These are phyloP conservation scores for Lepidurus apus DNA, from an alignment of 1,140 invertebrate species.

Conservation along the genomic window DNA sequence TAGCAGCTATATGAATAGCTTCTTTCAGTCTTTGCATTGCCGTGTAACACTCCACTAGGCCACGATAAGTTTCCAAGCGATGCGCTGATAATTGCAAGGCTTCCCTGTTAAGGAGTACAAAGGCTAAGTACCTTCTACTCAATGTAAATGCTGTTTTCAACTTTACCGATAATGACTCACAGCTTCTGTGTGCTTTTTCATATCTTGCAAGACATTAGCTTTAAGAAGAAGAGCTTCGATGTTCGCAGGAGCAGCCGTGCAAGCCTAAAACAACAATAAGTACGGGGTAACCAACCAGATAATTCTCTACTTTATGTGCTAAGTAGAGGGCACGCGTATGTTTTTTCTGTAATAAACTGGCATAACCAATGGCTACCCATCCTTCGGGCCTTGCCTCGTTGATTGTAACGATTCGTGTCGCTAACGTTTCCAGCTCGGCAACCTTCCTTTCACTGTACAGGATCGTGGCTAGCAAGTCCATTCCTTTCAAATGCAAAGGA, in stretches of 20 bases:
- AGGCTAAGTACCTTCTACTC: neutral
- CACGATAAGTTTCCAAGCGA: slow-evolving; percentile 63
- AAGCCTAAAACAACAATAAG: slow-evolving; percentile 44
- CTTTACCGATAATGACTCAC: slow-evolving; percentile 56
- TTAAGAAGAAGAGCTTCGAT: slow-evolving; percentile 66
- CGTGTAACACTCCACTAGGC: slow-evolving; percentile 64
- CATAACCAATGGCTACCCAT: slow-evolving; percentile 57
- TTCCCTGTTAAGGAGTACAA: slow-evolving; percentile 44
- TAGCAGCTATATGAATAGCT: slow-evolving; percentile 61
- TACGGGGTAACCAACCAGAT: slow-evolving; percentile 30
- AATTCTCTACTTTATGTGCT: slow-evolving; percentile 49
- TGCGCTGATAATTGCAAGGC: slow-evolving; percentile 57
- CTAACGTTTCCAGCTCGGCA: slow-evolving; percentile 49
- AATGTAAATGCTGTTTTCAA: neutral
- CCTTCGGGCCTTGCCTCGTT: slow-evolving; percentile 51
- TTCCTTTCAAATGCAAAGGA: slow-evolving; percentile 51
- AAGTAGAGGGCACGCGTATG: slow-evolving; percentile 55
- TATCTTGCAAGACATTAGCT: slow-evolving; percentile 61
- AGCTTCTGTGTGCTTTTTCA: slow-evolving; percentile 67
- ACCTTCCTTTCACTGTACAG: slow-evolving; percentile 47
- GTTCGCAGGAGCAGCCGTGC: slow-evolving; percentile 45
- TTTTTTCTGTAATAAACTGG: slow-evolving; percentile 51
- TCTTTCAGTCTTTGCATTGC: slow-evolving; percentile 60
- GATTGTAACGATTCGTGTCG: slow-evolving; percentile 44
- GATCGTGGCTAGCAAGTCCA: slow-evolving; percentile 51